phyloP scores from a whole-genome alignment of 2,888 invertebrate species.

The Ophion obscuratus region DNA sequence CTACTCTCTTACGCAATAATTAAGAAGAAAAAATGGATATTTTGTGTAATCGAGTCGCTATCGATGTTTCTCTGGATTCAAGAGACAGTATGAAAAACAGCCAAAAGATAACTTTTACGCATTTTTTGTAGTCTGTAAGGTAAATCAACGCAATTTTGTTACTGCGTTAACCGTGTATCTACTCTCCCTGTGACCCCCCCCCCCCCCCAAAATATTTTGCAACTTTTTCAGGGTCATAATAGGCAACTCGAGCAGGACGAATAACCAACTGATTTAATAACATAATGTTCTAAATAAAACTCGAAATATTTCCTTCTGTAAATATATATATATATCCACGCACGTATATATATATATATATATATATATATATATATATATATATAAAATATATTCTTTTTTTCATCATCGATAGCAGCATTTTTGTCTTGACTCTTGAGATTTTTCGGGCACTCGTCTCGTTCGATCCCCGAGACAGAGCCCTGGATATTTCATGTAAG shows the following conservation, averaged over 20 bases:
- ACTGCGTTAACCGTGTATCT: slow-evolving; percentile 67
- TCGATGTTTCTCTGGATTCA: slow-evolving; percentile 45
- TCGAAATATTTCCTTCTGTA: slow-evolving; percentile 68
- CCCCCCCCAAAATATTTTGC: slow-evolving; percentile 65
- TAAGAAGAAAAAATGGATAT: background rate
- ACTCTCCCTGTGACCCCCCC: slow-evolving; percentile 19
- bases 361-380: slow-evolving; percentile 19
- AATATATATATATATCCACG: slow-evolving; percentile 70
- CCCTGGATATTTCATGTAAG: slow-evolving; percentile 1
- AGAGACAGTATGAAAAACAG: slow-evolving; percentile 14
- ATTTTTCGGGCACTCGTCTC: slow-evolving; percentile 47
- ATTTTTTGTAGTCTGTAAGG: slow-evolving; percentile 75
- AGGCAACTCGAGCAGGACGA: slow-evolving; percentile 75
- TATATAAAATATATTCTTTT: slow-evolving; percentile 26
- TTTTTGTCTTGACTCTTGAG: slow-evolving; percentile 25
- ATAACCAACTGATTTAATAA: slow-evolving; percentile 71
- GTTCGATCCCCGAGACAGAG: slow-evolving; percentile 33
- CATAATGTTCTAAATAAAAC: slow-evolving; percentile 65
- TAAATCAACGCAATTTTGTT: slow-evolving; percentile 63
- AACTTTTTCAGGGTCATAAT: slow-evolving; percentile 79
- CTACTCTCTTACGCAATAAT: background rate
- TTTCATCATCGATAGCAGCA: slow-evolving; percentile 36
- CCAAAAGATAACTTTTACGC: slow-evolving; percentile 43
- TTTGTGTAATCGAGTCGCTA: slow-evolving; percentile 40
- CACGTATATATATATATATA: slow-evolving; percentile 19